Evolutionary conservation across 2,797 vertebrate genomes (phyloP), one percentile per base, ranked within the genome.

Genomic region (Cottoperca gobio): DNA sequence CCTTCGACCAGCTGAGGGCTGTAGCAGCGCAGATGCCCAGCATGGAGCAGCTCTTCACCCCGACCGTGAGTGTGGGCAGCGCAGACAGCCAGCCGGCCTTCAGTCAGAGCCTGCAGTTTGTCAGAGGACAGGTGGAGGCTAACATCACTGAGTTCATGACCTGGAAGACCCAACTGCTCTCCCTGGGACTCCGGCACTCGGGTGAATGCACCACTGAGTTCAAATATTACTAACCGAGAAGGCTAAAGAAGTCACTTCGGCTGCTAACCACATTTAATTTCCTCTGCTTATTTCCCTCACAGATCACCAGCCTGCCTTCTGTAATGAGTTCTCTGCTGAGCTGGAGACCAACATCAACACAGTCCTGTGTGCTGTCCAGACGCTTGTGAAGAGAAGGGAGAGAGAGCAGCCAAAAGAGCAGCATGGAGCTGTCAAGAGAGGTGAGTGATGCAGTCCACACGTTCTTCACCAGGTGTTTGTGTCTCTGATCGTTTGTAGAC

Each of bases 341-440:
- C 84, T 98, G 81, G 98, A 99, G 92, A 83, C 85, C 2, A 94
- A 94, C 85, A 97, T 99, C 87, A 96, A 7, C 79, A 86, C 85
- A 4, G 90, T 98, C 70, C 94, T 99, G 59, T 97, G 91, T 92
- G 95, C 96, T 2, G 93, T 98, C 39, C 98, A 99, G 93, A 95
- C 87, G 21, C 92, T 99, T 23, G 91, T 95, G 59, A 96, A 97
- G 90, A 96, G 93, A 73, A 94, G 84, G 46, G 91, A 88, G 57
- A 77, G 83, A 40, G 90, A 83, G 45, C 82, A 90, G 26, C 75
- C 85, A 13, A 62, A 79, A 26, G 87, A 93, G 43, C 63, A 76
- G 21, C 79, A 69, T 8, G 57, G 73, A 52, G 93, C 94, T 19
- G 6, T n/a, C 52, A 89, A 57, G 88, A 95, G 73, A 92, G 93